phyloP scores from a whole-genome alignment of 2,888 invertebrate genomes.

The Rhodophaea formosa region DNA sequence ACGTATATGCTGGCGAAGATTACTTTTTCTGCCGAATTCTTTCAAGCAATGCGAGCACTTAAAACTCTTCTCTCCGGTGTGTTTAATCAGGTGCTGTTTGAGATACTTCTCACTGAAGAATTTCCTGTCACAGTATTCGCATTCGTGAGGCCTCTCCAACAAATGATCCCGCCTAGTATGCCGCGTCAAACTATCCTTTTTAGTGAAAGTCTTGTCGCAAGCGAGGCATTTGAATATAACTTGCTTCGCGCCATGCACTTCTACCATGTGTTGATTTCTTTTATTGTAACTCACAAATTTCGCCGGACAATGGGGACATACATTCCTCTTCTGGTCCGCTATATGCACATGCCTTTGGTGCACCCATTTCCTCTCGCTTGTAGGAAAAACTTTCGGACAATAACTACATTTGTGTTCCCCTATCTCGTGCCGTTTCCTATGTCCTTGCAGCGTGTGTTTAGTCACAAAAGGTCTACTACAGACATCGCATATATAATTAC shows the following conservation, averaged over 20 bases:
- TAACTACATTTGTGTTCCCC: conserved; percentile 37
- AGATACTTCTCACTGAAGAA: conserved; percentile 47
- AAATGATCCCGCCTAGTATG: conserved; percentile 58
- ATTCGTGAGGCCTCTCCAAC: conserved; percentile 51
- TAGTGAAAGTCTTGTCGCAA: conserved; percentile 49
- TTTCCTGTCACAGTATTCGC: conserved; percentile 48
- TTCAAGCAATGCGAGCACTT: conserved; percentile 48
- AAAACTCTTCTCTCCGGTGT: conserved; percentile 40
- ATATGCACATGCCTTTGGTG: conserved; percentile 34
- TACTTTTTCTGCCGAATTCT: conserved; percentile 41
- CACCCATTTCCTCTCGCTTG: conserved; percentile 32
- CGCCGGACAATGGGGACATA: conserved; percentile 39
- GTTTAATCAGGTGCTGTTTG: conserved; percentile 44
- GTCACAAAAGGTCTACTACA: conserved; percentile 40
- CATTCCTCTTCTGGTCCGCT: conserved; percentile 23
- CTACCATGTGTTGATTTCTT: conserved; percentile 44
- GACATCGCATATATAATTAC: conserved; percentile 41
- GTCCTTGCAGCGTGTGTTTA: conserved; percentile 23
- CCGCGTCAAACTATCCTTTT: conserved; percentile 41
- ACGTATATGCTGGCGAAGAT: conserved; percentile 45
- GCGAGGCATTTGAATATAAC: conserved; percentile 44
- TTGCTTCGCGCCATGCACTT: conserved; percentile 45
- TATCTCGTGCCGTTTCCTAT: conserved; percentile 28
- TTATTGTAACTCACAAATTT: conserved; percentile 29
- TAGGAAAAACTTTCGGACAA: conserved; percentile 39